Percentiles rank a stretch among this genome's conserved stretches.
Conservation (phyloP, 2,888 invertebrate species). For the Dendrolimus pini region DNA sequence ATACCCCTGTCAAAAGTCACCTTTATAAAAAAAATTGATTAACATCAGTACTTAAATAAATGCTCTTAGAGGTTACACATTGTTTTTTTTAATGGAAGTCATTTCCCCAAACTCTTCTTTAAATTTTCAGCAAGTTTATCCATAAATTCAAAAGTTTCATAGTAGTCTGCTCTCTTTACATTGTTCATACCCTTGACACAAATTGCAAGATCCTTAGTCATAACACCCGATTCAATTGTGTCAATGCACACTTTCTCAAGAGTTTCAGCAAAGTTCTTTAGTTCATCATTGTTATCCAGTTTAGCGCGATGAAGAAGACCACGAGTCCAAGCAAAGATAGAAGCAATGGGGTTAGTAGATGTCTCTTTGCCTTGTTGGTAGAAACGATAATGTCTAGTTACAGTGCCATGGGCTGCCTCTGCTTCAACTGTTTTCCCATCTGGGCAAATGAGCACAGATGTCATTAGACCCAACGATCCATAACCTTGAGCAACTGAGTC, state of each 20-base stretch:
- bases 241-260: conserved; percentile 94
- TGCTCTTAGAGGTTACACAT: conserved; percentile 42
- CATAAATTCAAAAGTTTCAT: conserved; percentile 98
- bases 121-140: conserved; percentile 96
- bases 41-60: conserved; percentile 9
- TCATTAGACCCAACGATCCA: conserved; percentile 98
- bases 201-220: conserved; percentile 99
- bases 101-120: conserved; percentile 76
- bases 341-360: conserved; percentile 98
- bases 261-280: conserved; percentile 88
- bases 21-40: conserved; percentile 22
- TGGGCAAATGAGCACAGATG: conserved; percentile 96
- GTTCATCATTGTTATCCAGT: conserved; percentile 87
- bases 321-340: conserved; percentile 98
- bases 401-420: conserved; percentile 99
- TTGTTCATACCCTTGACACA: conserved; percentile 96
- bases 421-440: conserved; percentile 99
- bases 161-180: conserved; percentile 87
- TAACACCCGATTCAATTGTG: conserved; percentile 95
- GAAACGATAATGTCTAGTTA: conserved; percentile 92
- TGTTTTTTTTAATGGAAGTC: conserved; percentile 47
- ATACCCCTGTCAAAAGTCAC: conserved; percentile 50
- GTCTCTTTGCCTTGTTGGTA: conserved; percentile 98
- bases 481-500: conserved; percentile 98
- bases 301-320: conserved; percentile 96